A percentile compares a stretch with the other conserved stretches of the same genome.
Conservation (phyloP, 2,797 vertebrate genomes). For the Harpagifer antarcticus region DNA sequence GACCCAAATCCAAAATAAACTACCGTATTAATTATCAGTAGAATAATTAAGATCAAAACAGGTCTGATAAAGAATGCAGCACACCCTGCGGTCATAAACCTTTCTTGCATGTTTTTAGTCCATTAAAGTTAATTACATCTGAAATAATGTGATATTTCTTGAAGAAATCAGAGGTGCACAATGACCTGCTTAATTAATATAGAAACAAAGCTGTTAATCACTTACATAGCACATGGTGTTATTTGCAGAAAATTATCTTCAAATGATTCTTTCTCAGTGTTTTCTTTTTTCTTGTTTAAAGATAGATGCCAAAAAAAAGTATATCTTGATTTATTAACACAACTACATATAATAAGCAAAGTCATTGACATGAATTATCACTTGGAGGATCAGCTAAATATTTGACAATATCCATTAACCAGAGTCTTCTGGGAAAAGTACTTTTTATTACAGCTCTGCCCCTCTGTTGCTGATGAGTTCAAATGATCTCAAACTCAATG, state of each 20-base stretch:
- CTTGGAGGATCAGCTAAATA: constrained; percentile 42
- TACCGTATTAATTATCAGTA: constrained; percentile 48
- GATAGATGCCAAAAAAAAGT: constrained; percentile 10
- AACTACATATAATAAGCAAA: constrained; percentile 34
- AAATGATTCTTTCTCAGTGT: neutral
- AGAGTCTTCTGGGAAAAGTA: constrained; percentile 63
- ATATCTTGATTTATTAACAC: constrained; percentile 23
- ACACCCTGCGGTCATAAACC: constrained; percentile 50
- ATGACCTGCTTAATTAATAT: constrained; percentile 3
- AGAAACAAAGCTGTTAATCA: neutral
- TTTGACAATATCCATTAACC: constrained; percentile 65
- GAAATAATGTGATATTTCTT: constrained; percentile 10
- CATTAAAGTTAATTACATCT: neutral
- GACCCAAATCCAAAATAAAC: constrained; percentile 52
- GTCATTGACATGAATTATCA: constrained; percentile 44
- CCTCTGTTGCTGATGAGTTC: constrained; percentile 65
- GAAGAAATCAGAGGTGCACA: constrained; percentile 2
- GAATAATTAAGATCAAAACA: neutral
- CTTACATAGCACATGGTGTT: neutral
- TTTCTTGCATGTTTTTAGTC: constrained; percentile 14
- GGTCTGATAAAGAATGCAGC: constrained; percentile 33
- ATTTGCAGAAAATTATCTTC: constrained; percentile 5
- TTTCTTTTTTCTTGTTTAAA: constrained; percentile 12
- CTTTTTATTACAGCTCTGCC: constrained; percentile 67
- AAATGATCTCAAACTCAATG: constrained; percentile 71